phyloP scores from a whole-genome alignment of 30 jellyfish, hydroid and myxozoan species.

The Aurelia sp. region DNA sequence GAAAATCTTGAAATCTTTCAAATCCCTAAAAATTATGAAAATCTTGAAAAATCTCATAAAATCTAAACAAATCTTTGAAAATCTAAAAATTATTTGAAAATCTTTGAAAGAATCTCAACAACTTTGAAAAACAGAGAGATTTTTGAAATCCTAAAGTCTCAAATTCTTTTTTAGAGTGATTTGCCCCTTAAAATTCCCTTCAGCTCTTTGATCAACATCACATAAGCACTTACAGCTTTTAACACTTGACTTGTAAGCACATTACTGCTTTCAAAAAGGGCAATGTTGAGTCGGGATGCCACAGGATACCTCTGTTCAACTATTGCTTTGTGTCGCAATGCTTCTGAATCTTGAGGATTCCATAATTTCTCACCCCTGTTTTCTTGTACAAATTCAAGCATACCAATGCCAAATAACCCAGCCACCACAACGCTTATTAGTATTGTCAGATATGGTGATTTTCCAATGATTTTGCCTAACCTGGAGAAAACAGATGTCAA shows the following conservation, averaged over 20 bases:
- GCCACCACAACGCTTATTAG: conserved; percentile 50
- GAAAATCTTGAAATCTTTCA: too few relatives aligned
- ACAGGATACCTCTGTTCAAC: conserved; percentile 65
- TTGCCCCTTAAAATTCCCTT: not conserved
- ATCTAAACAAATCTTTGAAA: too few relatives aligned
- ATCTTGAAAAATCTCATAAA: too few relatives aligned
- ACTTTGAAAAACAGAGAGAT: too few relatives aligned
- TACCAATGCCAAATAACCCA: conserved; percentile 78
- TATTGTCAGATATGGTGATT: conserved; percentile 60
- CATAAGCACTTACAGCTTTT: conserved; percentile 46
- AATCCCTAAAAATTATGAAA: too few relatives aligned
- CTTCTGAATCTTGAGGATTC: conserved; percentile 84
- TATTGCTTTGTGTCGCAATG: conserved; percentile 52
- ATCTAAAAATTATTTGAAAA: too few relatives aligned
- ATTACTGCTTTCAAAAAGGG: conserved; percentile 69
- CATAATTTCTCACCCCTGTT: conserved; percentile 89
- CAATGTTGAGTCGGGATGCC: conserved; percentile 38
- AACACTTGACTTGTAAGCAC: conserved; percentile 59
- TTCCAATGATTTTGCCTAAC: conserved; percentile 68
- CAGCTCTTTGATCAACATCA: not conserved
- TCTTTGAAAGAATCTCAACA: too few relatives aligned
- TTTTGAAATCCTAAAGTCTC: too few relatives aligned
- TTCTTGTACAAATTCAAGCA: conserved; percentile 67
- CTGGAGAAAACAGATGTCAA: conserved; percentile 17
- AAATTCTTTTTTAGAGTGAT: too few relatives aligned